Evolutionary conservation across 30 jellyfish, hydroid and myxozoan species (phyloP), one percentile per base, ranked within the genome.

Genomic region (Hydra vulgaris): DNA sequence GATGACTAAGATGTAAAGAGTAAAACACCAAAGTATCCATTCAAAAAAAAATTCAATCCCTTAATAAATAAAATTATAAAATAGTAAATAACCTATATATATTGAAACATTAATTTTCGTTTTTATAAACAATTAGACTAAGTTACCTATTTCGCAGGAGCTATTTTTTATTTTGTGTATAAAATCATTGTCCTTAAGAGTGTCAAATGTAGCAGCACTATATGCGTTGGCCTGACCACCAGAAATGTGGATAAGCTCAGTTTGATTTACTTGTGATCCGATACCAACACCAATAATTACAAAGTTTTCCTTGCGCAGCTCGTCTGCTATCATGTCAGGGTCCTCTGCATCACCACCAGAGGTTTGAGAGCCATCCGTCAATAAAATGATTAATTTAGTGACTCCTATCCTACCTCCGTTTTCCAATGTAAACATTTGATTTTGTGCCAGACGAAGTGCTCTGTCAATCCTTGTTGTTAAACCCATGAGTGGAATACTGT

Each of bases 281-380:
- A 87, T 87, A 23, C 95, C 95, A 22, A 87, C 53, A 18, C 76
- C 95, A 20, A 87, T 21, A 74, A 81, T 23, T 73, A 67, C 66
- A 15, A 76, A 73, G 19, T 85, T 88, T 1, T 66, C 25, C 54
- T 70, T 56, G 16, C 95, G 82, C 18, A 87, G 79, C 54, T 76
- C 74, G 16, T 73, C 61, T 23, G 91, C 95, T 17, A 85, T 26
- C 15, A 23, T 40, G 15, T 80, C 95, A 8, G 97, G 97, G 24
- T 85, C 86, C 66, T 17, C 93, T 1, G 95, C 95, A 74, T 78
- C 95, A 18, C 77, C 93, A 23, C 75, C 94, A 21, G 66, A 85
- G 23, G 97, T 84, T 74, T 90, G 97, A 1, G 94, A 70, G 52
- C 97, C 97, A 76, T 90, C 97, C 3, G 97, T 90, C 74, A 90